Evolutionary conservation across 2,797 vertebrate species (phyloP), one percentile per base, ranked within the genome.

Genomic region (Chloroceryle amazona): DNA sequence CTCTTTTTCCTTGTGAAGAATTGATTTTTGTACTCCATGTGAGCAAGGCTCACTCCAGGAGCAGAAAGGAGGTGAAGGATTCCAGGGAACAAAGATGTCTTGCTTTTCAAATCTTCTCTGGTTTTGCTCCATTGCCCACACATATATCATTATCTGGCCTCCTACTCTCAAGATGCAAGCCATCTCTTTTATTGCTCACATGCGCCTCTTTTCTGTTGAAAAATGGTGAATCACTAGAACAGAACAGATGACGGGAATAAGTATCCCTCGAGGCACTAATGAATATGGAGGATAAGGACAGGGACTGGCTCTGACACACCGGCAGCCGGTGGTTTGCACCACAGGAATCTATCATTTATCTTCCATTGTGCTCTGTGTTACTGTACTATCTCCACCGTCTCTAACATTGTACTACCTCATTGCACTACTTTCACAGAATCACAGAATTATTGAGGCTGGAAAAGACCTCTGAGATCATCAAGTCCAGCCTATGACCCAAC

Each of bases 121-220:
- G 71, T 98, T 99, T 96, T 98, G 98, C 95, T 99, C 98, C 97
- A 97, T 98, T 97, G 98, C 98, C 98, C 98, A 99, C 81, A 98
- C 98, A 65, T 98, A 98, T 93, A 98, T 99, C 98, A 99, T 99
- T 96, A 99, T 98, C 91, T 98, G 98, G 66, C 98, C 98, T 15
- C 98, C 98, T 58, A 98, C 97, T 47, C 97, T 98, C 81, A 99
- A 97, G 44, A 98, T 98, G 63, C 97, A 95, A 26, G 98, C 98
- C 98, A 98, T 99, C 97, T 99, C 99, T 96, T 98, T 98, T 96
- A 99, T 98, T 97, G 98, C 98, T 97, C 91, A 96, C 75, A 98
- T 97, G 74, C 93, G 71, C 7, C 98, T 98, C 76, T 98, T 98
- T 98, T 98, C 98, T 49, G 95, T 98, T 95, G 98, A 99, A 98